phyloP scores from a whole-genome alignment of 2,888 invertebrate species.

The Entomobrya proxima region DNA sequence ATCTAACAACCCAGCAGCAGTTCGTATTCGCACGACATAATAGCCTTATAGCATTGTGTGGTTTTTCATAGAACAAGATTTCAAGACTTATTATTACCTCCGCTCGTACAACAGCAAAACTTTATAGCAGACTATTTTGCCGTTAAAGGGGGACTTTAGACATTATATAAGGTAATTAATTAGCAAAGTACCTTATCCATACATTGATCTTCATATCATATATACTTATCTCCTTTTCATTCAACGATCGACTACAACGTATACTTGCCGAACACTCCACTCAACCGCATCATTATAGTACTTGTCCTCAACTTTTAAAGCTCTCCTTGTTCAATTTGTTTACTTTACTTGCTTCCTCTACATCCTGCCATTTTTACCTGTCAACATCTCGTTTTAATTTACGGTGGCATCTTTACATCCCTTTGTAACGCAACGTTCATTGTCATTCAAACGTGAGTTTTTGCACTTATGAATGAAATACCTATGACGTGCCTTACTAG shows the following conservation, averaged over 20 bases:
- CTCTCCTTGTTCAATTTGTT: not conserved
- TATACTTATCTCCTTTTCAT: no score
- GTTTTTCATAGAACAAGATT: not conserved
- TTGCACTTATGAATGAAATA: not conserved
- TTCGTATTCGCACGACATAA: not conserved
- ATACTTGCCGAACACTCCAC: no score
- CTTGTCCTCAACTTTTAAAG: not conserved
- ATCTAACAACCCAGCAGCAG: not conserved
- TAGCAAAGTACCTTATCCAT: no score
- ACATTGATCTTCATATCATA: not conserved
- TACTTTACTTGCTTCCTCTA: not conserved
- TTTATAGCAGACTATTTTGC: no score
- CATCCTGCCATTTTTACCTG: not conserved
- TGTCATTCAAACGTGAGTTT: not conserved
- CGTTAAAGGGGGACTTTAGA: no score
- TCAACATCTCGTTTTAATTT: constrained; percentile 21
- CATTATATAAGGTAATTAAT: no score
- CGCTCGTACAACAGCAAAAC: not conserved
- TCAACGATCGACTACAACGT: no score
- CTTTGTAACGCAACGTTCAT: constrained; percentile 10
- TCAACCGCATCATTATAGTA: no score
- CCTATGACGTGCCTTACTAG: no score
- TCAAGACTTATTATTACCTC: not conserved
- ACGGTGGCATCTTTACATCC: constrained; percentile 19
- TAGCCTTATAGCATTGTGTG: no score